Evolutionary conservation across 2,888 invertebrate genomes (phyloP).

Genomic region (Drosophila merina): DNA sequence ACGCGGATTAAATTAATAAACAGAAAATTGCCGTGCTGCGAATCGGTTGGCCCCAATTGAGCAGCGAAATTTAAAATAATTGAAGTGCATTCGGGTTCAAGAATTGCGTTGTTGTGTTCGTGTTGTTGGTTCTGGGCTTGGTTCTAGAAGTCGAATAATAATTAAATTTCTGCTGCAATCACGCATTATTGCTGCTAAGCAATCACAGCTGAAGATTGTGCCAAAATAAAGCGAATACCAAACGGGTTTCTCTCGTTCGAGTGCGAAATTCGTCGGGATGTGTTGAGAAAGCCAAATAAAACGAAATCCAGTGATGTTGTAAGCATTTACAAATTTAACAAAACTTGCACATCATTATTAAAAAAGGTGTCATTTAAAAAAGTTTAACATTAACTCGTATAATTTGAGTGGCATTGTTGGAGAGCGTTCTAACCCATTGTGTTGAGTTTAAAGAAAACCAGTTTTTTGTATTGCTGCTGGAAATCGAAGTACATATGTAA

Average conservation of each 20-base stretch:
- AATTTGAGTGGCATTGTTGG: slow-evolving; percentile 10
- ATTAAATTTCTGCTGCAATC: not conserved
- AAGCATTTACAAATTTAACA: slow-evolving; percentile 37
- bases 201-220: not conserved
- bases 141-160: not conserved
- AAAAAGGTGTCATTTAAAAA: slow-evolving; percentile 18
- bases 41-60: not conserved
- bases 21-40: not conserved
- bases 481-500: slow-evolving; percentile 5
- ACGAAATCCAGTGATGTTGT: slow-evolving; percentile 32
- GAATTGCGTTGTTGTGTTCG: slow-evolving; percentile 1
- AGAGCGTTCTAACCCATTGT: slow-evolving; percentile 29
- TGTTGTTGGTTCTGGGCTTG: not conserved
- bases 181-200: not conserved
- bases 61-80: not conserved
- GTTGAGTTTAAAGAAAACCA: slow-evolving; percentile 30
- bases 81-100: not conserved
- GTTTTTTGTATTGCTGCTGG: slow-evolving; percentile 5
- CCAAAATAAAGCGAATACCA: slow-evolving; percentile 1
- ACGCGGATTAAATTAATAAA: not conserved
- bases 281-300: slow-evolving; percentile 16
- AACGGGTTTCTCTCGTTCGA: not conserved
- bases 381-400: not conserved
- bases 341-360: slow-evolving; percentile 7
- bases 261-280: not conserved